Evolutionary conservation across 2,888 invertebrate species (phyloP), one percentile per base, ranked within the genome.

Genomic region (Hemaris fuciformis): DNA sequence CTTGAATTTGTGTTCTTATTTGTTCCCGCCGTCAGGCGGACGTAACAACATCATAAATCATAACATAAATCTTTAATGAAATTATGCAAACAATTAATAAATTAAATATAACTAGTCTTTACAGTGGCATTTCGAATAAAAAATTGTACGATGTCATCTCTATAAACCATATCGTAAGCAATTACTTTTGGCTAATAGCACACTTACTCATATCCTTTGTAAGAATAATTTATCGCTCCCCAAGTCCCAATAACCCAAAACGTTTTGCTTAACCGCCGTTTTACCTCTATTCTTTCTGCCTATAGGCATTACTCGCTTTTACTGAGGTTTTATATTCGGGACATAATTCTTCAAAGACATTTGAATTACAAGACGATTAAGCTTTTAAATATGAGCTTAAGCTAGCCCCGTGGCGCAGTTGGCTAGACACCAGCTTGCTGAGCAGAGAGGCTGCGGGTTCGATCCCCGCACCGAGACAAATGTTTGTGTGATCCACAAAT

Each of bases 231-330:
- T 64, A 61, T 61, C 31, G 59, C 42, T 64, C 43, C 46, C 62
- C 15, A 31, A 65, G 64, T 61, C 57, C 60, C 60, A 61, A 57
- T 66, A 66, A 61, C 22, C 18, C 45, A 60, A 62, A 60, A 59
- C 38, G 56, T 53, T 22, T 59, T 22, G 3, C 23, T 20, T 41
- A 56, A 64, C 61, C 22, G 20, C 53, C 62, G 64, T 64, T 61
- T 62, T 60, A 62, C 48, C n/a, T 56, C 57, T 18, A 45, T 62
- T 62, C 64, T 62, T 65, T 63, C 64, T 59, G 45, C 8, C 25
- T 2, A 38, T 7, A 56, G 41, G 20, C 43, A 38, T 25, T 18
- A 46, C 7, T 1, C 23, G 25, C 41, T 23, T 25, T 23, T 13
- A 23, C 34, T 7, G 7, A 25, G 18, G 18, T 53, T 53, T 41